Evolutionary conservation across 2,113 vertebrate genomes (phyloP).

Genomic region (Pseudolaguvia tuberculata): DNA sequence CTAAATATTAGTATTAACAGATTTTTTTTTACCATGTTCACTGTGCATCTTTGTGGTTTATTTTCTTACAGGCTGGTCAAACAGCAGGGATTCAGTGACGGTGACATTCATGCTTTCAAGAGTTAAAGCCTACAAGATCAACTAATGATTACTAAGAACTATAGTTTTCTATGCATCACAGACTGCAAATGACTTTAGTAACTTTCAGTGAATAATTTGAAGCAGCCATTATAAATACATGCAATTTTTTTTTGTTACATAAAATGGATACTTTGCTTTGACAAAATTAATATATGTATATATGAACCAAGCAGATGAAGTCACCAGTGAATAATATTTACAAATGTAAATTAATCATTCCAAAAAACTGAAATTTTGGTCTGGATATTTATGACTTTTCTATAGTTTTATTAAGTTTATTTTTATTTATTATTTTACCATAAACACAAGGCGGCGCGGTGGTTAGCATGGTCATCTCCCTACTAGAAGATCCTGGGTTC

Average conservation of each 20-base stretch:
- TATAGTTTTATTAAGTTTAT: neutral
- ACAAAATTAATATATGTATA: neutral
- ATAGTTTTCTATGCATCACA: slow-evolving; percentile 27
- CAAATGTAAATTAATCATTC: neutral
- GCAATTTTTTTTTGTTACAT: neutral
- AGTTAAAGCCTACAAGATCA: slow-evolving; percentile 50
- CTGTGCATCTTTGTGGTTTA: neutral
- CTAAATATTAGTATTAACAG: neutral
- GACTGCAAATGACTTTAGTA: neutral
- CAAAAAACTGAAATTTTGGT: no score
- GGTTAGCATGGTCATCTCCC: no score
- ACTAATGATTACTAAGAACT: neutral
- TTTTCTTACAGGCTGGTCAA: slow-evolving; percentile 58
- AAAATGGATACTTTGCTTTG: neutral
- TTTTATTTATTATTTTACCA: neutral
- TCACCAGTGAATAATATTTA: neutral
- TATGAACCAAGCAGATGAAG: neutral
- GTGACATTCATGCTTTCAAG: slow-evolving; percentile 66
- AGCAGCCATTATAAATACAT: neutral
- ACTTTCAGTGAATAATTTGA: neutral
- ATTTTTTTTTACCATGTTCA: neutral
- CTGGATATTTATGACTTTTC: no score
- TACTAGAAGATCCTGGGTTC: no score
- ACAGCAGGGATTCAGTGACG: slow-evolving; percentile 63
- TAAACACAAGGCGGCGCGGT: no score